Evolutionary conservation across 1,140 invertebrate species (phyloP).

Genomic region (Cheumatopsyche charites): DNA sequence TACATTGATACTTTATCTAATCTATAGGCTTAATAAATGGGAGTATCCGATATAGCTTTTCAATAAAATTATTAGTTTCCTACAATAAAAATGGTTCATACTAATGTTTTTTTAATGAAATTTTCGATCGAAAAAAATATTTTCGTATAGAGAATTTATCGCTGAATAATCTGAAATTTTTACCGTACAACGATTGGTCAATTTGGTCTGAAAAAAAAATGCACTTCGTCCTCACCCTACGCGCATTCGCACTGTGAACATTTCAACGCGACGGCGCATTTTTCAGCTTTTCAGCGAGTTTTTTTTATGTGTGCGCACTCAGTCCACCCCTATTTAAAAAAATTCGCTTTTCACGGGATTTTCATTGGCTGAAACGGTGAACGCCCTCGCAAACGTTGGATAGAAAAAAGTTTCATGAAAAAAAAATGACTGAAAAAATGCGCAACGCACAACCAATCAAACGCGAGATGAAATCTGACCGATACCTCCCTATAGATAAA

Average conservation of each 20-base stretch:
- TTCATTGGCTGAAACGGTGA: conserved; percentile 24
- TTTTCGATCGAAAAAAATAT: no score
- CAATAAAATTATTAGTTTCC: no score
- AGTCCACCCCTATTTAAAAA: conserved; percentile 1
- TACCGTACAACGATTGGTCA: no score
- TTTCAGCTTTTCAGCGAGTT: conserved; percentile 33
- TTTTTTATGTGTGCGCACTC: conserved; percentile 30
- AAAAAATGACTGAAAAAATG: conserved; percentile 35
- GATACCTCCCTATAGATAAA: neutral
- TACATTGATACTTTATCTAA: neutral
- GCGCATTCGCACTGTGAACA: neutral
- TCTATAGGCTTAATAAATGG: no score
- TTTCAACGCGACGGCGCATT: conserved; percentile 39
- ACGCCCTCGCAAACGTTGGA: conserved; percentile 21
- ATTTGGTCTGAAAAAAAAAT: no score
- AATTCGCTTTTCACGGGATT: conserved; percentile 32
- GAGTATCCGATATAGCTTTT: no score
- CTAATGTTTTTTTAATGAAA: no score
- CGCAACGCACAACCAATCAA: conserved; percentile 27
- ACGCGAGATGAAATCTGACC: conserved; percentile 9
- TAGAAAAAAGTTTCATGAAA: neutral
- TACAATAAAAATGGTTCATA: no score
- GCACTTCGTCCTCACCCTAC: no score
- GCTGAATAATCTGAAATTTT: no score
- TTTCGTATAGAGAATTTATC: no score